phyloP scores from a whole-genome alignment of 1,140 invertebrate genomes.

The Vollenhovia emeryi region DNA sequence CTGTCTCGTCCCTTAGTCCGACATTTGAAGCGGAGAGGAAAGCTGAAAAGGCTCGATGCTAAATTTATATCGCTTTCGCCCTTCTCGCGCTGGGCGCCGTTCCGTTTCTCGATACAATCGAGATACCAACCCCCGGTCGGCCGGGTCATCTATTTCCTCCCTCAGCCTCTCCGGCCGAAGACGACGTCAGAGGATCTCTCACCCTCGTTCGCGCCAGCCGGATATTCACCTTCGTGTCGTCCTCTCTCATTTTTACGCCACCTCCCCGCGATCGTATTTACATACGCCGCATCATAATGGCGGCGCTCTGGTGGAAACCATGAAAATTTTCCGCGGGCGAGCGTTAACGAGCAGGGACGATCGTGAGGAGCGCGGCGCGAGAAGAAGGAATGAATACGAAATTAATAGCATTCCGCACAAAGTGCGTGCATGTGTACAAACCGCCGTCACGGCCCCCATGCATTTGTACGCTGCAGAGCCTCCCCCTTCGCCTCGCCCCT shows the following conservation, averaged over 20 bases:
- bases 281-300: slow-evolving; percentile 42
- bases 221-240: slow-evolving; percentile 40
- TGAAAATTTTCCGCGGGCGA: slow-evolving; percentile 35
- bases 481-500: not conserved
- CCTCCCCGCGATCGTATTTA: slow-evolving; percentile 38
- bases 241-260: slow-evolving; percentile 21
- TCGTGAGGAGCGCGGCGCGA: slow-evolving; percentile 41
- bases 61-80: slow-evolving; percentile 51
- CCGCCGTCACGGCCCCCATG: slow-evolving; percentile 58
- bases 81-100: slow-evolving; percentile 15
- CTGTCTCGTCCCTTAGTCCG: not conserved
- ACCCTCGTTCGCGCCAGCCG: slow-evolving; percentile 13
- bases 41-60: slow-evolving; percentile 17
- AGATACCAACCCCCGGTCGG: slow-evolving; percentile 9
- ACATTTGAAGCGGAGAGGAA: slow-evolving; percentile 23
- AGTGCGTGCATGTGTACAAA: slow-evolving; percentile 49
- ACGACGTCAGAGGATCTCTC: slow-evolving; percentile 39
- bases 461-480: slow-evolving; percentile 66
- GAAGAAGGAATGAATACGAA: slow-evolving; percentile 73
- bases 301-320: not conserved
- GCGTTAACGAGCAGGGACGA: slow-evolving; percentile 68
- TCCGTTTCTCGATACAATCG: slow-evolving; percentile 51
- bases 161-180: slow-evolving; percentile 9
- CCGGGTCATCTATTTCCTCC: slow-evolving; percentile 57
- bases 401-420: slow-evolving; percentile 72